Evolutionary conservation across 2,797 vertebrate genomes (phyloP), one percentile per base, ranked within the genome.

Genomic region (Sarcophilus harrisii): DNA sequence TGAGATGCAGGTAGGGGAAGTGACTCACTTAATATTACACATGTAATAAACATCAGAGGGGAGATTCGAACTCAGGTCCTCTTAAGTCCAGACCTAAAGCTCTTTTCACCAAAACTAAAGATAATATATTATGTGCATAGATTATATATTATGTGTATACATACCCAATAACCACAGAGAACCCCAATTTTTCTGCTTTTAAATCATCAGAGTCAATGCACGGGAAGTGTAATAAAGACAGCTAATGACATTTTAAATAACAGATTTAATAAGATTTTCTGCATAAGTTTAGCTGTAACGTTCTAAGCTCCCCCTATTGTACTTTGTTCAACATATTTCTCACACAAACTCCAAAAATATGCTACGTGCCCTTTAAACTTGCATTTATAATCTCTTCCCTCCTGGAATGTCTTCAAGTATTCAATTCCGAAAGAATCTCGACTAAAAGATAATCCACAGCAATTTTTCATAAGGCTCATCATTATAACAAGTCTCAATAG

Each of bases 181-280:
- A 73, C 16, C 9, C 18, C 16, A 38, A 5, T 81, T 87, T 87
- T 87, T 45, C 73, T 87, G 73, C 27, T 87, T 87, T 45, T 24
- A 87, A 87, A 45, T 45, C 27, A 38, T 21, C 14, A 38, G 38
- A 81, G 38, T 81, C 38, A 27, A 18, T 45, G 1, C 14, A 91
- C 28, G 92, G 95, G 95, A 95, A 96, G 92, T 96, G 96, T 96
- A 93, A 97, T 94, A 97, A 98, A 97, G 96, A 97, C 91, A 97
- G 94, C 18, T 95, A 95, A 97, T 93, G 32, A 54, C 29, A 96
- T 54, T 29, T 96, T 94, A 95, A 87, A 45, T 92, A 95, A 97
- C 73, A 95, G 59, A 87, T 92, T 92, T 95, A 93, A 96, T 93
- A 97, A 96, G 59, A 28, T 94, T 95, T 95, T 96, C 96, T 49